These are phyloP conservation scores for Coenonympha arcania DNA, from an alignment of 2,888 invertebrate species.

Conservation along the genomic window DNA sequence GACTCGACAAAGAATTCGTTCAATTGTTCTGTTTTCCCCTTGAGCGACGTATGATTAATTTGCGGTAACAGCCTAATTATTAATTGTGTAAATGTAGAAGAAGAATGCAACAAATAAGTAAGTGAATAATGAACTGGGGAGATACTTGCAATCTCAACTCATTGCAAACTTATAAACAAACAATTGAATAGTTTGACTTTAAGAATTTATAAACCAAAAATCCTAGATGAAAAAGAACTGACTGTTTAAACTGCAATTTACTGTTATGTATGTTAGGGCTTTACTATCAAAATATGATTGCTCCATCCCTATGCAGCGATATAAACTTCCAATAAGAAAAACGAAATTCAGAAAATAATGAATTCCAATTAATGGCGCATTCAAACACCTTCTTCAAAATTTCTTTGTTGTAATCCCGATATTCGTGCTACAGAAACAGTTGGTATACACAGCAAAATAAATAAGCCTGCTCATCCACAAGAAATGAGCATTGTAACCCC, in stretches of 20 bases:
- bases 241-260: too few relatives aligned
- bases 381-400: not conserved
- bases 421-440: not conserved
- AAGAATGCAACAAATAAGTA: not conserved
- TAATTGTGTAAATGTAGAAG: slow-evolving; percentile 5
- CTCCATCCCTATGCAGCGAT: too few relatives aligned
- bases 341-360: not conserved
- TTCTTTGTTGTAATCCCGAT: not conserved
- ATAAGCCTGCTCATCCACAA: slow-evolving; percentile 70
- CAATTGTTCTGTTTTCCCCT: slow-evolving; percentile 14
- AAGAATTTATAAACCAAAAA: not conserved
- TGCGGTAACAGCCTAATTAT: slow-evolving; percentile 20
- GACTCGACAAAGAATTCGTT: slow-evolving; percentile 21
- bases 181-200: not conserved
- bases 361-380: not conserved
- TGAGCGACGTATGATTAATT: slow-evolving; percentile 24
- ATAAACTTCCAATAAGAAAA: too few relatives aligned
- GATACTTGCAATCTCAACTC: not conserved
- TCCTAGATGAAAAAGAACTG: not conserved
- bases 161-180: not conserved
- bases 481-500: slow-evolving; percentile 71
- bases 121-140: too few relatives aligned
- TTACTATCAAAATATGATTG: too few relatives aligned
- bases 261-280: too few relatives aligned
- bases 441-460: slow-evolving; percentile 40